Conservation (phyloP, 2,797 vertebrate genomes). For the Gobionotothen gibberifrons region DNA sequence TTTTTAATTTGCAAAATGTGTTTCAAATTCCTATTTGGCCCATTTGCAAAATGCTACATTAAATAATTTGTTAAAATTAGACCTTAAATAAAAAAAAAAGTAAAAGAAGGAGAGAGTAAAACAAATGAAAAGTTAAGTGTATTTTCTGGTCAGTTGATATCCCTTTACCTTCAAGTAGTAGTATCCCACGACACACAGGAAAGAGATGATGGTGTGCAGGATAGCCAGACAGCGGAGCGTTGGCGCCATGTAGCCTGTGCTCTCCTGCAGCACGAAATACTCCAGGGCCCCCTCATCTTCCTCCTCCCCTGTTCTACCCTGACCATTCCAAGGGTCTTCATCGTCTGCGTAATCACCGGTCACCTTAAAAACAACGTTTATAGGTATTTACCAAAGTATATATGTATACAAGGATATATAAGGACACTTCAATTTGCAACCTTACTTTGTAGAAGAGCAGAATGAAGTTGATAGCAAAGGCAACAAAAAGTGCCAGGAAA, state of each 20-base stretch:
- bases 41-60: neutral
- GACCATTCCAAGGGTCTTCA: slow-evolving; percentile 91
- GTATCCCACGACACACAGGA: slow-evolving; percentile 97
- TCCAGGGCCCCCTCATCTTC: slow-evolving; percentile 94
- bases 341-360: slow-evolving; percentile 92
- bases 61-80: neutral
- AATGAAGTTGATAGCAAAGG: slow-evolving; percentile 99
- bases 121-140: neutral
- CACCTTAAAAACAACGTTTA: slow-evolving; percentile 81
- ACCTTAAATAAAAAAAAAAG: neutral
- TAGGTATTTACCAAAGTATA: neutral
- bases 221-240: slow-evolving; percentile 91
- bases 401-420: neutral
- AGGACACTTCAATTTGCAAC: neutral
- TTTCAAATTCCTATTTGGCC: neutral
- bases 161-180: slow-evolving; percentile 93
- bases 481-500: slow-evolving; percentile 96
- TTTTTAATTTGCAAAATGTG: neutral
- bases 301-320: slow-evolving; percentile 84
- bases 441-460: slow-evolving; percentile 99
- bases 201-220: slow-evolving; percentile 95
- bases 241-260: slow-evolving; percentile 98
- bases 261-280: slow-evolving; percentile 97
- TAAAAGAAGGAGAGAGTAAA: neutral
- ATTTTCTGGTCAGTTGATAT: neutral